Base-by-base conservation (phyloP, 2,888 invertebrate species). In the Idaea aversata region DNA sequence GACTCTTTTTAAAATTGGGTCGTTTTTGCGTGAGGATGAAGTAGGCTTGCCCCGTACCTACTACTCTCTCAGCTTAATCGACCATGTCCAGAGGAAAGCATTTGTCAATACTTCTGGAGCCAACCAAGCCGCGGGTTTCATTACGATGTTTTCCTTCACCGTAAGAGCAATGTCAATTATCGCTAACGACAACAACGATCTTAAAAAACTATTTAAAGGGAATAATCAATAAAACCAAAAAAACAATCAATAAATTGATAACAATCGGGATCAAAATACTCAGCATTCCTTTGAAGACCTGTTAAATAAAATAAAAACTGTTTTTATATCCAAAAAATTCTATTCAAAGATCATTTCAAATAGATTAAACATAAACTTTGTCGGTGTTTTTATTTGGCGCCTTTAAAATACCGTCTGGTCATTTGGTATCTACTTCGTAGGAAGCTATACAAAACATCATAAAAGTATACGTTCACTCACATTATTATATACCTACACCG, bases 311-410 rank as follows among this genome's bases (percentile, higher is more conserved):
- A 47, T 47, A 47, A 47, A 47, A 47, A 47, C 7, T 13, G 7
- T 7, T 47, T 71, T 71, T 68, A 71, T 69, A 59, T 15, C 57
- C 25, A 47, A 47, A 47, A 47, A 47, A 47, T 47, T 7, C 47
- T 47, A 47, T 47, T 47, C 47, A 47, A 47, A 47, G 47, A 47
- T 47, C 47, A 47, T 13, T 47, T 47, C 47, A 13, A 47, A 47
- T 47, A 13, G 47, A 47, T 47, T 47, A 47, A 47, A 47, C 47
- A 47, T 47, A 47, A 47, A 47, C 47, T 47, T 47, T 47, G 47
- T 47, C 47, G 47, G 47, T 47, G 47, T 47, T 47, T 47, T 47
- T 47, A 47, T 47, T 47, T 47, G 47, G 47, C 47, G 47, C 47
- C 47, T 47, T 47, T 47, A 47, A 47, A 47, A 47, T 47, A 47